Percentiles rank a stretch among this genome's conserved stretches.
Evolutionary conservation across 2,797 vertebrate species (phyloP).

Genomic region (Loris lydekkerianus): DNA sequence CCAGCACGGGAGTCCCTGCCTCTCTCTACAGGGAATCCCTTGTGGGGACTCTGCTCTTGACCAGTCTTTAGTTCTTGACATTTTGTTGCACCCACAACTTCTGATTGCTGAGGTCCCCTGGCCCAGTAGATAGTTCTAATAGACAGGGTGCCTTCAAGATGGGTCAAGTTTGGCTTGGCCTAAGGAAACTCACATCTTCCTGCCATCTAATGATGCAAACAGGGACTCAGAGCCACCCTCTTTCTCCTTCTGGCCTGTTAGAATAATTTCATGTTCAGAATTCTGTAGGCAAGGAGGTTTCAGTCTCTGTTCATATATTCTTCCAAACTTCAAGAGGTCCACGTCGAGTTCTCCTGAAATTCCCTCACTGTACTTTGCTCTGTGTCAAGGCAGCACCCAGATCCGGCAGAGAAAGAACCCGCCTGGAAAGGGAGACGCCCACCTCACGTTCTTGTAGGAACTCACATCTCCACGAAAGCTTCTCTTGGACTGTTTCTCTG

Average conservation of each 20-base stretch:
- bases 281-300: background rate
- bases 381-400: background rate
- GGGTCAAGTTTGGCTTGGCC: background rate
- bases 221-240: background rate
- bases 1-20: background rate
- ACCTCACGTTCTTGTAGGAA: background rate
- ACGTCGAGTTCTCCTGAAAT: background rate
- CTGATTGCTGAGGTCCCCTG: background rate
- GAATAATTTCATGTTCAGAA: background rate
- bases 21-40: background rate
- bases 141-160: background rate
- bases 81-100: background rate
- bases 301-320: background rate
- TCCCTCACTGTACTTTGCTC: background rate
- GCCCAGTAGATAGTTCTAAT: background rate
- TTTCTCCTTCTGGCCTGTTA: background rate
- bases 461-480: background rate
- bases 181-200: background rate
- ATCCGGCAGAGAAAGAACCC: background rate
- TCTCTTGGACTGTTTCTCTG: background rate
- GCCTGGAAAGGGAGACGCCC: background rate
- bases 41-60: background rate
- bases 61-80: background rate
- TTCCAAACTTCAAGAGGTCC: background rate
- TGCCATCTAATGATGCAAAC: background rate